Percentiles rank a stretch among this genome's conserved stretches.
Evolutionary conservation across 2,888 invertebrate genomes (phyloP).

Genomic region (Myopa testacea): DNA sequence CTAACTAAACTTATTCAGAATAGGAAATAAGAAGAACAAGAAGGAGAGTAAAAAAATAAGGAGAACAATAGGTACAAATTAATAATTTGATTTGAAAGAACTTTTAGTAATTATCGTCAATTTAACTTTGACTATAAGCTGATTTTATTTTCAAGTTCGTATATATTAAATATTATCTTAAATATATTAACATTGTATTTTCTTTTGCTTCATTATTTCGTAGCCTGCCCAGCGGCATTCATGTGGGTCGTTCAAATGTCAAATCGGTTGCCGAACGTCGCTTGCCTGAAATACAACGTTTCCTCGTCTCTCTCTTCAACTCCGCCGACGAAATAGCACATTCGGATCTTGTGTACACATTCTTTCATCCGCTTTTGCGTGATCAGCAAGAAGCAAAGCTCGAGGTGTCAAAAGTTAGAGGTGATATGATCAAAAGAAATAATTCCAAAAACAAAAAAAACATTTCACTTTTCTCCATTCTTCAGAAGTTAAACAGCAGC

Average conservation of each 20-base stretch:
- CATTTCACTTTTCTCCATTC: background rate
- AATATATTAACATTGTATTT: too few relatives aligned
- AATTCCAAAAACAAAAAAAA: background rate
- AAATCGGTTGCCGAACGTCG: conserved; percentile 94
- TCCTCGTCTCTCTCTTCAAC: conserved; percentile 86
- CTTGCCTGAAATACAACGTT: conserved; percentile 88
- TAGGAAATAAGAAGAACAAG: too few relatives aligned
- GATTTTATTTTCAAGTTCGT: too few relatives aligned
- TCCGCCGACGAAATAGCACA: conserved; percentile 95
- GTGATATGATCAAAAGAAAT: conserved; percentile 65
- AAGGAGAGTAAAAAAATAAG: too few relatives aligned
- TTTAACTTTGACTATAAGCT: too few relatives aligned
- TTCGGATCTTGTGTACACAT: conserved; percentile 96
- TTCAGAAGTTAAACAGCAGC: conserved; percentile 48
- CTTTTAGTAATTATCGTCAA: too few relatives aligned
- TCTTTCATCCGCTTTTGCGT: conserved; percentile 94
- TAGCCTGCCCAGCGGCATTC: conserved; percentile 80
- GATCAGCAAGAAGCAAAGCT: conserved; percentile 93
- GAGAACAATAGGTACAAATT: too few relatives aligned
- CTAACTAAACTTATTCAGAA: too few relatives aligned
- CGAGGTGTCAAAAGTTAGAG: conserved; percentile 81
- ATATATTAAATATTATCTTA: too few relatives aligned
- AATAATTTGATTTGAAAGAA: too few relatives aligned
- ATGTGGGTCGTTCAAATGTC: conserved; percentile 92
- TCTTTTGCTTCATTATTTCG: background rate